Conservation (phyloP, 2,888 invertebrate species). For the Hirtodrosophila histrioides region DNA sequence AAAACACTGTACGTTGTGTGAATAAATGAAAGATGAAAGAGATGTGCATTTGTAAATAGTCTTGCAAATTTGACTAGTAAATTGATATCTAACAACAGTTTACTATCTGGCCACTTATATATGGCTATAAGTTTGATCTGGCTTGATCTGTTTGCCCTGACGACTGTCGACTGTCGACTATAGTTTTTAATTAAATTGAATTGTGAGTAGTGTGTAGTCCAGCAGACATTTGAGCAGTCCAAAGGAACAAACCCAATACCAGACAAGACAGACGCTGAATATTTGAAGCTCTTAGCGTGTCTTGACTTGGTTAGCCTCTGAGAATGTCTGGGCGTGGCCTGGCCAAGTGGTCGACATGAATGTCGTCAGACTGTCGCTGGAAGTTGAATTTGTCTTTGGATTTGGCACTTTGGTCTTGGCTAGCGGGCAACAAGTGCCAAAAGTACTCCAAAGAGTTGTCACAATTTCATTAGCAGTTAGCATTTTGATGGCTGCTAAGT, state of each 20-base stretch:
- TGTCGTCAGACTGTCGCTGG: conserved; percentile 22
- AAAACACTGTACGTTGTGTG: too few relatives aligned
- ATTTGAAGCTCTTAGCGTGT: conserved; percentile 42
- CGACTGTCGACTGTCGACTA: conserved; percentile 1
- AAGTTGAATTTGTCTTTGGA: background rate
- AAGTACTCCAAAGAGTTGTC: conserved; percentile 28
- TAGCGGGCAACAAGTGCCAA: conserved; percentile 67
- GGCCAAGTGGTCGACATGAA: conserved; percentile 31
- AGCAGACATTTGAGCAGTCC: conserved; percentile 19
- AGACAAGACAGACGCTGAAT: background rate
- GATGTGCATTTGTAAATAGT: too few relatives aligned
- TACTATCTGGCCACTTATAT: too few relatives aligned
- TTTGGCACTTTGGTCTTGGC: conserved; percentile 23
- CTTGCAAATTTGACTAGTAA: too few relatives aligned
- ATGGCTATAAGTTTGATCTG: too few relatives aligned
- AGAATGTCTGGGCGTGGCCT: conserved; percentile 50
- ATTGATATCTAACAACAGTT: too few relatives aligned
- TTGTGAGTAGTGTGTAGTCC: background rate
- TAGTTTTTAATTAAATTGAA: conserved; percentile 55
- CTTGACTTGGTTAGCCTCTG: conserved; percentile 11
- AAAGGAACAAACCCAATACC: background rate
- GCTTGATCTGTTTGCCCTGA: background rate
- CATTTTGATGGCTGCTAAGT: conserved; percentile 38
- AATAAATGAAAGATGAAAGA: too few relatives aligned
- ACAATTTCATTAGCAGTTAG: conserved; percentile 41